Evolutionary conservation across 2,113 vertebrate genomes (phyloP).

Genomic region (Anoura caudifer): DNA sequence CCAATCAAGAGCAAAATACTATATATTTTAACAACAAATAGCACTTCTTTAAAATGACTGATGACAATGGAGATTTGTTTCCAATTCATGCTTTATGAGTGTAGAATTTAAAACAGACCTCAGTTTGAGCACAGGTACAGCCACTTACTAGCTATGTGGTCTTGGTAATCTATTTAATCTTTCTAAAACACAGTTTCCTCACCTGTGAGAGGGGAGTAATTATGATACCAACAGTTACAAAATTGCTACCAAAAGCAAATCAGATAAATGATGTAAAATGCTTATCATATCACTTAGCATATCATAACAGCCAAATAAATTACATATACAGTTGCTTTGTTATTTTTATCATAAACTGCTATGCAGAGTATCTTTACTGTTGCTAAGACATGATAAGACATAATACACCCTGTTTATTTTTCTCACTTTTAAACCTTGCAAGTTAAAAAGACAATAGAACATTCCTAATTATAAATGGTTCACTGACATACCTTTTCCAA

Average conservation of each 20-base stretch:
- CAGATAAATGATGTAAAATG: conserved; percentile 23
- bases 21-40: conserved; percentile 29
- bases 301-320: conserved; percentile 29
- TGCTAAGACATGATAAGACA: neutral
- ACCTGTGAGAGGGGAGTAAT: neutral
- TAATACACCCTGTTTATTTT: conserved; percentile 9
- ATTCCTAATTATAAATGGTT: conserved; percentile 20
- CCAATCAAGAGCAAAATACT: neutral
- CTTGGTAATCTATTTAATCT: neutral
- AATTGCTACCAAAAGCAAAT: conserved; percentile 8
- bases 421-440: conserved; percentile 9
- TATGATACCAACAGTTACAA: conserved; percentile 1
- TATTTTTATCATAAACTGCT: conserved; percentile 15
- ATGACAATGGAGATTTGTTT: neutral
- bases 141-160: neutral
- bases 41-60: conserved; percentile 14
- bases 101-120: neutral
- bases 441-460: conserved; percentile 28
- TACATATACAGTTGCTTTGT: neutral
- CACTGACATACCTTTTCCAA: conserved; percentile 88
- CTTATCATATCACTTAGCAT: neutral
- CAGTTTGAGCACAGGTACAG: neutral
- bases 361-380: neutral
- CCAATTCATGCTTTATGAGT: conserved; percentile 5
- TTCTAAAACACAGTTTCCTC: conserved; percentile 13